Base-by-base conservation (phyloP, 2,888 invertebrate species). In the Amphimallon solstitiale region DNA sequence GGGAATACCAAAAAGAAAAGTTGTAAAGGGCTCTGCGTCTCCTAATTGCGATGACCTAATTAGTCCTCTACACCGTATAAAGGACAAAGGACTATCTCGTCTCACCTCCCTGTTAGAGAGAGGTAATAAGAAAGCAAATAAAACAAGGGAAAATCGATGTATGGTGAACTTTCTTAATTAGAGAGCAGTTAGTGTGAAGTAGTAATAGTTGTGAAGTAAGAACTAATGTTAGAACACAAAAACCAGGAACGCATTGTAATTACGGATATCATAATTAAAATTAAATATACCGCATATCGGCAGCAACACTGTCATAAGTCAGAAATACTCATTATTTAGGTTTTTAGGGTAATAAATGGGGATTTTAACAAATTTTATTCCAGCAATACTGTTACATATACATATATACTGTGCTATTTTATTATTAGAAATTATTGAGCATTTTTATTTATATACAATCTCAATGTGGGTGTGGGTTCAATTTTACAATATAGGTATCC, bases 91-190 rank as follows among this genome's bases (percentile, higher is more conserved):
- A 62, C 62, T 19, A 48, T 37, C 49, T 21, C 17, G 37, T 37
- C 49, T 21, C 17, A n/a, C 49, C 21, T 12, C 49, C 14, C n/a
- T n/a, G n/a, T n/a, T n/a, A n/a, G 34, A 40, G 29, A 54, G 52
- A 56, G 46, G 56, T 56, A 56, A 56, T 49, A 49, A 62, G 54
- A 56, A 64, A 56, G 63, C 54, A 46, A 56, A 48, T 64, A 64
- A 64, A 64, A 64, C 56, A 64, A 43, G 46, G 46, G 52, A 46
- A 64, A 54, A 56, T 64, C 64, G 64, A 64, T 56, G 64, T 64
- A 64, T 64, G 56, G 54, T 64, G 64, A 64, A 64, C 64, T 64
- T 64, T 64, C 64, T 52, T 64, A 64, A 64, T 63, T 63, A 63
- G 35, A 23, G 56, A 40, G 40, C 21, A 23, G 56, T 56, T 56